These are phyloP conservation scores for Heliothis subflexa DNA, from an alignment of 1,140 invertebrate species.

Conservation along the genomic window DNA sequence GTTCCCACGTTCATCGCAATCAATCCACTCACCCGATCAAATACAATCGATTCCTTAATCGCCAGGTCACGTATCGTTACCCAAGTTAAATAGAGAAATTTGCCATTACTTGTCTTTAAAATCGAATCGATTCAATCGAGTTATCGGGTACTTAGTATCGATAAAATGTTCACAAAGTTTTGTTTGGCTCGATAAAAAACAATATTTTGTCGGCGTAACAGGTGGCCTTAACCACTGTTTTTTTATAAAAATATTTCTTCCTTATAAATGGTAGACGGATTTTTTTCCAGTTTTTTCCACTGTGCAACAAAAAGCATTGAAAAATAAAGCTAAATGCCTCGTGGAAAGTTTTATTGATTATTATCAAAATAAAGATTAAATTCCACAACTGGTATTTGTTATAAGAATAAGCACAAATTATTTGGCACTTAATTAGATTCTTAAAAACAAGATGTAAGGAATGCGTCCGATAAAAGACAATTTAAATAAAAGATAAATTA, in stretches of 20 bases:
- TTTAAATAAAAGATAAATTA: too few species aligned
- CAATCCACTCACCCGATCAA: slow-evolving; percentile 53
- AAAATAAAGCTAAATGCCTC: too few species aligned
- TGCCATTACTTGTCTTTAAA: slow-evolving; percentile 22
- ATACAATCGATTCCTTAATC: slow-evolving; percentile 53
- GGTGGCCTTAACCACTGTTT: background rate
- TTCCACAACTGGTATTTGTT: too few species aligned
- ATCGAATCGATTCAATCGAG: slow-evolving; percentile 13
- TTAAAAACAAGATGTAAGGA: background rate
- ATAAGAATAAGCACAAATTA: background rate
- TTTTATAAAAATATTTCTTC: background rate
- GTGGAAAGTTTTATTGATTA: too few species aligned
- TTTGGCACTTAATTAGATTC: background rate
- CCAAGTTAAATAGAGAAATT: slow-evolving; percentile 54
- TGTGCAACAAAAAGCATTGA: too few species aligned
- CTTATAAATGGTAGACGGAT: background rate
- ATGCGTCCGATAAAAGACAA: background rate
- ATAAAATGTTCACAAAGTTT: background rate
- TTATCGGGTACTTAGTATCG: background rate
- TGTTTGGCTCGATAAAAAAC: background rate
- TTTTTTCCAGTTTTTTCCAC: background rate
- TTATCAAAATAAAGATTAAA: too few species aligned
- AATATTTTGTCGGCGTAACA: background rate
- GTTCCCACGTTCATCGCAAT: slow-evolving; percentile 57
- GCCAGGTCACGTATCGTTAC: slow-evolving; percentile 64